Percentiles rank a stretch among this genome's conserved stretches.
phyloP scores from a whole-genome alignment of 2,797 vertebrate species.

The Graptemys geographica region DNA sequence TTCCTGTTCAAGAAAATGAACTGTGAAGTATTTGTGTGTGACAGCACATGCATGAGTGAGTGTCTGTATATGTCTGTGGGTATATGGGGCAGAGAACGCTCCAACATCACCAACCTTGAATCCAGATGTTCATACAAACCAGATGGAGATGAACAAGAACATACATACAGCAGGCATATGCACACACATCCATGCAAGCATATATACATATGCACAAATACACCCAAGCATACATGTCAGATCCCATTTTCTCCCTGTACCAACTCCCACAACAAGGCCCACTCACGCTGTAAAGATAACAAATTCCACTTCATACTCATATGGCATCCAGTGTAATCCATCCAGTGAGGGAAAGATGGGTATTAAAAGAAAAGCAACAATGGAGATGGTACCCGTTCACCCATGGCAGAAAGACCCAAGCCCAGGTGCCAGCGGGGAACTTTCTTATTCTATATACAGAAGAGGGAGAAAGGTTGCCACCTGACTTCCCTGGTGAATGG shows the following conservation, averaged over 20 bases:
- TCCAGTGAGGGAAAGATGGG: constrained; percentile 60
- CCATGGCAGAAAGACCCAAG: constrained; percentile 63
- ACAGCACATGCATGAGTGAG: neutral
- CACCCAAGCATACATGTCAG: constrained; percentile 41
- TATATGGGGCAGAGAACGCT: neutral
- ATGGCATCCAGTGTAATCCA: neutral
- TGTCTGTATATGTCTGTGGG: neutral
- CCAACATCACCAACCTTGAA: constrained; percentile 1
- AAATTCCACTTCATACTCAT: constrained; percentile 43
- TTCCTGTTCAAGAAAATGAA: neutral
- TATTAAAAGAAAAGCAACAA: constrained; percentile 61
- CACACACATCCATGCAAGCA: constrained; percentile 19
- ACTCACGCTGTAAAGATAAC: neutral
- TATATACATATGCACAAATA: neutral
- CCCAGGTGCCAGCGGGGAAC: constrained; percentile 68
- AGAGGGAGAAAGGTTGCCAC: constrained; percentile 68
- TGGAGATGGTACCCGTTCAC: constrained; percentile 69
- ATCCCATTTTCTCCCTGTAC: neutral
- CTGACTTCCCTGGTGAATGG: constrained; percentile 65
- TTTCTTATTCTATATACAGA: constrained; percentile 76
- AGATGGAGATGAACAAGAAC: neutral
- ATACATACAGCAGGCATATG: neutral
- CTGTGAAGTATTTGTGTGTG: neutral
- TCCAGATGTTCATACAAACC: constrained; percentile 5
- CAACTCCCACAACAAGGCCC: neutral